These are phyloP conservation scores for Agelastica alni DNA, from an alignment of 2,888 invertebrate species.

Conservation along the genomic window DNA sequence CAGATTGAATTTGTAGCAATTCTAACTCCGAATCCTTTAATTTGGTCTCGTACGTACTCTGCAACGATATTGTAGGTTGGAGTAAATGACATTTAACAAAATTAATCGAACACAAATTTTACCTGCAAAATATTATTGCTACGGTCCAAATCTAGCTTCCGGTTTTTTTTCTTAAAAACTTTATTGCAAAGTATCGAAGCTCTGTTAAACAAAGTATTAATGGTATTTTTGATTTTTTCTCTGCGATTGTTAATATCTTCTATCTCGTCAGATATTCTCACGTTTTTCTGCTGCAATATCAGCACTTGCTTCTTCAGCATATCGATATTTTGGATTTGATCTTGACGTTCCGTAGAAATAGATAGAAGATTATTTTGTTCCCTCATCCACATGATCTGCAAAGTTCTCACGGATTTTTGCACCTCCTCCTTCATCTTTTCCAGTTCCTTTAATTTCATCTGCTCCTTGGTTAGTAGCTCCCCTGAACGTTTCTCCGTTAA, in stretches of 20 bases:
- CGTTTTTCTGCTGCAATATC: conserved; percentile 75
- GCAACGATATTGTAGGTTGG: not conserved
- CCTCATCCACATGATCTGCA: conserved; percentile 77
- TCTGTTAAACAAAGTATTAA: conserved; percentile 66
- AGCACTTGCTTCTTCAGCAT: conserved; percentile 69
- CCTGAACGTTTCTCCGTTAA: conserved; percentile 58
- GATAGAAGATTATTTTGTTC: conserved; percentile 74
- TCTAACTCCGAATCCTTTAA: conserved; percentile 69
- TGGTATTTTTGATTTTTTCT: conserved; percentile 62
- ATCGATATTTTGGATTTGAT: conserved; percentile 70
- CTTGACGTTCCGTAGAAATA: conserved; percentile 69
- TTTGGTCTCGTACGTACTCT: conserved; percentile 59
- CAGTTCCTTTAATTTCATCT: conserved; percentile 66
- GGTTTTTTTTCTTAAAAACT: conserved; percentile 61
- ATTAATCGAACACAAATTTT: not conserved
- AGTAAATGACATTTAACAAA: not conserved
- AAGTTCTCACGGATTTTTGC: conserved; percentile 65
- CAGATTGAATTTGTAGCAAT: conserved; percentile 68
- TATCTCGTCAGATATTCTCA: conserved; percentile 69
- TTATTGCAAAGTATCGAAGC: conserved; percentile 64
- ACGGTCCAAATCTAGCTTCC: conserved; percentile 61
- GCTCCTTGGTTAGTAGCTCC: conserved; percentile 60
- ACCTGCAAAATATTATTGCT: conserved; percentile 58
- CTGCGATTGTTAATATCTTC: conserved; percentile 63
- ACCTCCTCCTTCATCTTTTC: conserved; percentile 68